Base-by-base conservation (phyloP, 2,113 vertebrate genomes). In the Porphyrio hochstetteri region DNA sequence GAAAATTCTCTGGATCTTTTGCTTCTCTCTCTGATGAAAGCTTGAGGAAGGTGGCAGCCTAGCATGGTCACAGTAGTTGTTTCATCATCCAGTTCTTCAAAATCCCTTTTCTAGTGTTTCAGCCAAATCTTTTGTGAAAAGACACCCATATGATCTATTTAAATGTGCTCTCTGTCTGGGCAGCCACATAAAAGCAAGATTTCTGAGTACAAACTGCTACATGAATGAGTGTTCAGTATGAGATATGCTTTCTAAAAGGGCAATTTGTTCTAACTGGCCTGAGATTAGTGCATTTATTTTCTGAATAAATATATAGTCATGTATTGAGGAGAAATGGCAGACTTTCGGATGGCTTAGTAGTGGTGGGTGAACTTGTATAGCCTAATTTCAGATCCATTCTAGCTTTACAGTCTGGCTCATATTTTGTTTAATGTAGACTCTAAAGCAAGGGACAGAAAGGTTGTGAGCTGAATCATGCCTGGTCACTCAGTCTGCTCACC, bases 281-380 rank as follows among this genome's bases (percentile, higher is more conserved):
- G 57, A 72, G 57, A 61, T 96, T 76, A 25, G n/a, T 69, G 16
- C 38, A 72, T 83, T 88, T 79, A 82, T 78, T 97, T 95, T 81
- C 63, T 77, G 82, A 44, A 90, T 35, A 83, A 90, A 96, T 74
- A 56, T 56, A 36, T 31, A 83, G 35, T 28, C 86, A 92, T 60
- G 29, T 64, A 33, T 77, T 94, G 88, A 92, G 35, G 24, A 80
- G 87, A 91, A 75, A 72, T 64, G 79, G 6, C n/a, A 70, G 48
- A 56, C 19, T 93, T 67, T 94, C 74, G 56, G 19, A 72, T 53
- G 59, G 21, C 92, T 90, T 94, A 93, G 92, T 82, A 88, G 48
- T 52, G 35, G 9, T 68, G 63, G 55, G 31, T 84, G 70, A 89
- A 91, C 84, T 91, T 84, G 65, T 65, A 44, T 31, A 85, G 38